Evolutionary conservation across 2,888 invertebrate genomes (phyloP).

Genomic region (Caenorhabditis angaria): DNA sequence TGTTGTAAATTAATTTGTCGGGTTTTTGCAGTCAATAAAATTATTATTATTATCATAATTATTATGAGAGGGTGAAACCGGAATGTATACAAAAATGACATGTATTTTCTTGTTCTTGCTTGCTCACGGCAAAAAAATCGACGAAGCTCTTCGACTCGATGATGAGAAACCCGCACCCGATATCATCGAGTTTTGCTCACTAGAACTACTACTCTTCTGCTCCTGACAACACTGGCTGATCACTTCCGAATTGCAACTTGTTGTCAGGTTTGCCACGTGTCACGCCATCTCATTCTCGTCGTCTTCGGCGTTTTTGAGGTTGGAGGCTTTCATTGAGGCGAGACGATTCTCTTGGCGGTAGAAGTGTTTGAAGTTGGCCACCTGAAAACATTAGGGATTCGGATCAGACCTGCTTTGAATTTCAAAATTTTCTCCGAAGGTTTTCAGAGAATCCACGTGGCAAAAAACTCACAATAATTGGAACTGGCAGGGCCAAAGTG

Average conservation of each 20-base stretch:
- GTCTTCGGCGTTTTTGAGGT: conserved; percentile 32
- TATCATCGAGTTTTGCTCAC: not conserved
- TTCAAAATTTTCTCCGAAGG: not conserved
- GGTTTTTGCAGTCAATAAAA: no score
- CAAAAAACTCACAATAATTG: conserved; percentile 72
- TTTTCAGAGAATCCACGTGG: not conserved
- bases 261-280: conserved; percentile 41
- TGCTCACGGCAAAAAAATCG: no score
- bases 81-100: no score
- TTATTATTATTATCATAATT: no score
- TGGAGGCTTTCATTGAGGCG: conserved; percentile 56
- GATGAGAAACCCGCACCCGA: not conserved
- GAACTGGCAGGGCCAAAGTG: conserved; percentile 75
- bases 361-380: conserved; percentile 75
- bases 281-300: conserved; percentile 19
- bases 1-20: not conserved
- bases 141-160: no score
- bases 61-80: no score
- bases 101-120: no score
- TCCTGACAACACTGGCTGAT: conserved; percentile 19
- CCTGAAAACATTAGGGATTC: conserved; percentile 43
- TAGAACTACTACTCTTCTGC: not conserved
- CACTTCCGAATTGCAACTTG: conserved; percentile 34
- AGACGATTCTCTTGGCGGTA: conserved; percentile 73
- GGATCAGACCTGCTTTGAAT: not conserved